These are phyloP conservation scores for Irena cyanogastra DNA, from an alignment of 2,113 vertebrate genomes.

Conservation along the genomic window DNA sequence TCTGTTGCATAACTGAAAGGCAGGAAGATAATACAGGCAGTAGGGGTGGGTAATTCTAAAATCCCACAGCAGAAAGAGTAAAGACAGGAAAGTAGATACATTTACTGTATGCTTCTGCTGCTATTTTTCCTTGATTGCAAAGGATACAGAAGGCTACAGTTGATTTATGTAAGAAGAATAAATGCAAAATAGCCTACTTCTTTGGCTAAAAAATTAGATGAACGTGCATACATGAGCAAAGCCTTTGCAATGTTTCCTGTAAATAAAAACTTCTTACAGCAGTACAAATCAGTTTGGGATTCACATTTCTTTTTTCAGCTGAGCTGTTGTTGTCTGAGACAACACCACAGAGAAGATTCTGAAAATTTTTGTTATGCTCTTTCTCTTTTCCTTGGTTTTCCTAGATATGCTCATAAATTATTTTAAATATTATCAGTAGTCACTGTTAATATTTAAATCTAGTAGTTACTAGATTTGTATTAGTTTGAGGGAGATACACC, in stretches of 20 bases:
- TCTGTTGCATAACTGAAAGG: background rate
- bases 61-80: background rate
- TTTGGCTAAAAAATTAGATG: background rate
- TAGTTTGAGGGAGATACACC: background rate
- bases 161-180: background rate
- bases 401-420: background rate
- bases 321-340: background rate
- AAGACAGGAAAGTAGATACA: background rate
- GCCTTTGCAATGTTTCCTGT: background rate
- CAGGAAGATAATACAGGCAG: background rate
- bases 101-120: background rate
- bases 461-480: background rate
- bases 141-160: background rate
- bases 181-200: background rate
- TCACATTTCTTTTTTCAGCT: background rate
- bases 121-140: background rate
- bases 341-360: background rate
- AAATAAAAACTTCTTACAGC: background rate
- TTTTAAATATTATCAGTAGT: background rate
- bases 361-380: background rate
- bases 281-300: background rate
- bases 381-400: background rate
- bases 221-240: rapidly evolving
- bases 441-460: too few species aligned
- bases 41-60: background rate